Evolutionary conservation across 2,113 vertebrate genomes (phyloP).

Genomic region (Phoxinus phoxinus): DNA sequence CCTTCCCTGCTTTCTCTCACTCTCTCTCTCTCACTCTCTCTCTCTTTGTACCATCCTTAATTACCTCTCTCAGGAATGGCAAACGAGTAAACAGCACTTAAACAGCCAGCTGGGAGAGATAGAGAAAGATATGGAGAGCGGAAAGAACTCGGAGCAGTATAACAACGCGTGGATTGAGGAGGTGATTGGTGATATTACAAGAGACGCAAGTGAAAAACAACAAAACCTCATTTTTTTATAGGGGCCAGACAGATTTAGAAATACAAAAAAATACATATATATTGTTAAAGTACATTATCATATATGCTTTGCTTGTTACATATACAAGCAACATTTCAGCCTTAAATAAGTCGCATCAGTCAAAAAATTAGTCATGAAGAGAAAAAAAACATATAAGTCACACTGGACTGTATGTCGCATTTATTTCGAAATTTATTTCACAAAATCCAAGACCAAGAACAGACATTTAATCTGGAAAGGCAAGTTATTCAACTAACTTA

Average conservation of each 20-base stretch:
- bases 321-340: too few species aligned
- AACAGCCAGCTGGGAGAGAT: slow-evolving; percentile 71
- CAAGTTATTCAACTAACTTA: too few species aligned
- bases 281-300: too few species aligned
- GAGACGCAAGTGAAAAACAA: not conserved
- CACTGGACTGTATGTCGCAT: too few species aligned
- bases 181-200: not conserved
- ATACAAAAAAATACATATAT: too few species aligned
- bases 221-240: not conserved
- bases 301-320: too few species aligned
- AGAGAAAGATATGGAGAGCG: slow-evolving; percentile 20
- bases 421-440: too few species aligned
- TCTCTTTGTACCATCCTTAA: slow-evolving; percentile 71
- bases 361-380: too few species aligned
- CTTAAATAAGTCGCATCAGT: too few species aligned
- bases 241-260: not conserved
- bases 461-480: too few species aligned
- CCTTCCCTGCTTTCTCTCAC: slow-evolving; percentile 19
- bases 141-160: not conserved
- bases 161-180: slow-evolving; percentile 1
- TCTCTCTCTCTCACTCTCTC: slow-evolving; percentile 50
- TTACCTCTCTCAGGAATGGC: slow-evolving; percentile 78
- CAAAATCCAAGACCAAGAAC: too few species aligned
- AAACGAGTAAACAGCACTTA: slow-evolving; percentile 78
- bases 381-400: too few species aligned